Conservation (phyloP, 1,140 invertebrate species). For the Elysia chlorotica region DNA sequence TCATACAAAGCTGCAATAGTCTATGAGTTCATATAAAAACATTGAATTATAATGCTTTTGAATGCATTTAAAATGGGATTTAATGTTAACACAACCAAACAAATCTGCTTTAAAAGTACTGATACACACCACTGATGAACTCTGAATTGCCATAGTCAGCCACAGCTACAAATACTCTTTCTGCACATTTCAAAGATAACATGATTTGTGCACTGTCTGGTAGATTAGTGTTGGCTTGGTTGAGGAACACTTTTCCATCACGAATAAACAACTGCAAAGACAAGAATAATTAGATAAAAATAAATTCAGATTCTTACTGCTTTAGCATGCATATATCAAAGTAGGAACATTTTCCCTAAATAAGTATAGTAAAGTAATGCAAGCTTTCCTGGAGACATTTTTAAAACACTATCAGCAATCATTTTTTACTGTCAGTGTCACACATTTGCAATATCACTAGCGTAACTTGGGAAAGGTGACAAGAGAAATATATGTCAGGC, state of each 20-base stretch:
- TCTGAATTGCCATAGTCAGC: conserved; percentile 9
- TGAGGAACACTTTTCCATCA: conserved; percentile 27
- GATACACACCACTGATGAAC: background rate
- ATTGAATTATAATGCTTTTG: background rate
- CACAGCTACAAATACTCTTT: conserved; percentile 21
- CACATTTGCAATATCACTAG: too few species aligned
- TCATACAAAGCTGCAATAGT: too few species aligned
- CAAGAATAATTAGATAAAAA: conserved; percentile 7
- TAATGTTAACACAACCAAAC: background rate
- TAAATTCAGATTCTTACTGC: background rate
- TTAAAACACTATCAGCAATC: too few species aligned
- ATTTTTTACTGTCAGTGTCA: too few species aligned
- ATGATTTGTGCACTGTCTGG: background rate
- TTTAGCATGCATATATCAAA: background rate
- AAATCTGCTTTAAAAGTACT: background rate
- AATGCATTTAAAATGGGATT: background rate
- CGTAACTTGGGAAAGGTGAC: too few species aligned
- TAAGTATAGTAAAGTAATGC: too few species aligned
- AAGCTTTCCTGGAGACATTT: too few species aligned
- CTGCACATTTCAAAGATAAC: conserved; percentile 20
- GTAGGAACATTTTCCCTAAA: background rate
- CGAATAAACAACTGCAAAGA: background rate
- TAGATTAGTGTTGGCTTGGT: background rate
- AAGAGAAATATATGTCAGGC: too few species aligned
- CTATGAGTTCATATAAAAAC: background rate